Conservation (phyloP, 2,888 invertebrate species). For the Pseudanteris insignis region DNA sequence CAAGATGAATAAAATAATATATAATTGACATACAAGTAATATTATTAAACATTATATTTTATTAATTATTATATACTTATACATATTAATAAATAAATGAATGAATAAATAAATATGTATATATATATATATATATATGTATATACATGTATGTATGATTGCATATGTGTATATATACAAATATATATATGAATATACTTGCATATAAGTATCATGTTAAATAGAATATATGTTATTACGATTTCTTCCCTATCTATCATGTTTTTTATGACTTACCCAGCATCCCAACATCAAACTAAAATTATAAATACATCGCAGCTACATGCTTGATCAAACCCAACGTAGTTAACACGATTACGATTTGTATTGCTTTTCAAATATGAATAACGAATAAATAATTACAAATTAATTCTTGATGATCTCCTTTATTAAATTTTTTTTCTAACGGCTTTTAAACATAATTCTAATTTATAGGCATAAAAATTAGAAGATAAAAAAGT, state of each 20-base stretch:
- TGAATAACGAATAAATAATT: conserved; percentile 8
- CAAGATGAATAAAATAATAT: conserved; percentile 33
- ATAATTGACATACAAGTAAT: conserved; percentile 48
- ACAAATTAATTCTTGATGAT: neutral
- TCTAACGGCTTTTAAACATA: too few relatives aligned
- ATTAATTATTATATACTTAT: conserved; percentile 60
- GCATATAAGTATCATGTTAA: conserved; percentile 45
- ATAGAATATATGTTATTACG: conserved; percentile 47
- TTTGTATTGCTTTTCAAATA: neutral
- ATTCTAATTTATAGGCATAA: too few relatives aligned
- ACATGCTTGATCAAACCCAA: too few relatives aligned
- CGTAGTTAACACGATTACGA: too few relatives aligned
- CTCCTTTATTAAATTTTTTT: too few relatives aligned
- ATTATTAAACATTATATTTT: conserved; percentile 64
- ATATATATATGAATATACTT: conserved; percentile 33
- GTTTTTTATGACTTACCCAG: conserved; percentile 19
- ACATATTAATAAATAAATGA: conserved; percentile 39
- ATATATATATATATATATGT: conserved; percentile 11
- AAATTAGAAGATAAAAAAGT: too few relatives aligned
- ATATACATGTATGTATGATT: conserved; percentile 11
- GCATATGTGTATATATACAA: conserved; percentile 9
- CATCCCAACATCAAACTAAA: neutral
- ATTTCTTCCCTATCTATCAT: conserved; percentile 43
- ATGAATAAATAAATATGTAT: conserved; percentile 9
- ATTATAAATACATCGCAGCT: too few relatives aligned